phyloP scores from a whole-genome alignment of 2,797 vertebrate genomes.

The Microctenopoma stevenorrisi region DNA sequence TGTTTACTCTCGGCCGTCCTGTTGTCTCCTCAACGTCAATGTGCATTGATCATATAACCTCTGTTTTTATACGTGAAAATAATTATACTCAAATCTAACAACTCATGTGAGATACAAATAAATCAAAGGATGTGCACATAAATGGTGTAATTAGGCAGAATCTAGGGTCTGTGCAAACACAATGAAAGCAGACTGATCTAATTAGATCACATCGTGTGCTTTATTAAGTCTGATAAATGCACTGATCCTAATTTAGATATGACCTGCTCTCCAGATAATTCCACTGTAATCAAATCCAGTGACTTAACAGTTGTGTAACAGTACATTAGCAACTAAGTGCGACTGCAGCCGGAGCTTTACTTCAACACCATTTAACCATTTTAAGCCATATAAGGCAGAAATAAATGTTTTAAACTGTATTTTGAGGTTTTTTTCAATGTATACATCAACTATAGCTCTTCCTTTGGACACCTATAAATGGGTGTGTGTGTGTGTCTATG shows the following conservation, averaged over 20 bases:
- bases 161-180: conserved; percentile 5
- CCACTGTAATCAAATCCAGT: background rate
- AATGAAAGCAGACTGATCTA: conserved; percentile 6
- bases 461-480: too few relatives aligned
- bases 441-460: too few relatives aligned
- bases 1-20: conserved; percentile 21
- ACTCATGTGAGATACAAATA: background rate
- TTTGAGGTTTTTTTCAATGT: too few relatives aligned
- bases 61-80: too few relatives aligned
- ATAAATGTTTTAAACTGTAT: too few relatives aligned
- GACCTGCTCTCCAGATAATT: background rate
- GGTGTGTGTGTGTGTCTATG: too few relatives aligned
- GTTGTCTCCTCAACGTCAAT: conserved; percentile 1
- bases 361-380: too few relatives aligned
- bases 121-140: background rate
- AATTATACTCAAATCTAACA: background rate
- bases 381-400: too few relatives aligned
- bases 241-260: conserved; percentile 14
- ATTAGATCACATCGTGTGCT: background rate
- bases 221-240: conserved; percentile 15
- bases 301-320: background rate
- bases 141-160: background rate
- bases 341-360: background rate
- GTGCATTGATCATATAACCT: background rate
- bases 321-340: background rate